Evolutionary conservation across 2,797 vertebrate species (phyloP).

Genomic region (Morus bassanus): DNA sequence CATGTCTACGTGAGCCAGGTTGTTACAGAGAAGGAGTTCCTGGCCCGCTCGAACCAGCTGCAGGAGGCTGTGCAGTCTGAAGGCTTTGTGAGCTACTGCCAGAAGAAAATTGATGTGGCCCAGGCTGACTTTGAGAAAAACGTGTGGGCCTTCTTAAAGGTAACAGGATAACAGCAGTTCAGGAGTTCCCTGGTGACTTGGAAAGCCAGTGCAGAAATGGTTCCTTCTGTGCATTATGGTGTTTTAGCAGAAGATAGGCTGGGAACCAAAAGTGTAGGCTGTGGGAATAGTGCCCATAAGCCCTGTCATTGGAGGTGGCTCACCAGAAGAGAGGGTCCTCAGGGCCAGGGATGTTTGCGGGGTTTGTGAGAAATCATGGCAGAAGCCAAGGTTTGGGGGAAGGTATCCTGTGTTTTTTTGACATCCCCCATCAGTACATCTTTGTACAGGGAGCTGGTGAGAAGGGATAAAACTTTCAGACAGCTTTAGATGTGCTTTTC

Average conservation of each 20-base stretch:
- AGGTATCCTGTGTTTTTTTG: neutral
- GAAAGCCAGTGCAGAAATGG: neutral
- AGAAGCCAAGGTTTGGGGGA: neutral
- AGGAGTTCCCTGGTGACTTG: neutral
- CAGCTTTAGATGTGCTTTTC: neutral
- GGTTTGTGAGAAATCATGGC: neutral
- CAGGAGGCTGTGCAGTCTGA: slow-evolving; percentile 86
- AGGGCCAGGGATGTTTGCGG: rapidly evolving
- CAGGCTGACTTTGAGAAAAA: slow-evolving; percentile 89
- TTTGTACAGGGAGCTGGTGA: neutral
- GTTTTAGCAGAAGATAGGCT: neutral
- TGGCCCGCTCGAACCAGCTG: slow-evolving; percentile 85
- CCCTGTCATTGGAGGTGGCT: neutral
- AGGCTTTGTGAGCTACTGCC: slow-evolving; percentile 87
- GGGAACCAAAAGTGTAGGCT: neutral
- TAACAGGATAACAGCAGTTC: slow-evolving; percentile 30
- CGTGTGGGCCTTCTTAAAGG: slow-evolving; percentile 96
- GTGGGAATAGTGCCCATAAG: neutral
- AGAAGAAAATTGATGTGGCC: slow-evolving; percentile 84
- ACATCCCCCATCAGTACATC: neutral
- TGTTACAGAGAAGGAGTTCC: slow-evolving; percentile 88
- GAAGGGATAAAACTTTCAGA: neutral
- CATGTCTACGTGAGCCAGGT: slow-evolving; percentile 91
- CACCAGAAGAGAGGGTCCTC: neutral
- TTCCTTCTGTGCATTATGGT: neutral